Conservation (phyloP, 1,140 invertebrate species). For the Lordiphosa clarofinis region DNA sequence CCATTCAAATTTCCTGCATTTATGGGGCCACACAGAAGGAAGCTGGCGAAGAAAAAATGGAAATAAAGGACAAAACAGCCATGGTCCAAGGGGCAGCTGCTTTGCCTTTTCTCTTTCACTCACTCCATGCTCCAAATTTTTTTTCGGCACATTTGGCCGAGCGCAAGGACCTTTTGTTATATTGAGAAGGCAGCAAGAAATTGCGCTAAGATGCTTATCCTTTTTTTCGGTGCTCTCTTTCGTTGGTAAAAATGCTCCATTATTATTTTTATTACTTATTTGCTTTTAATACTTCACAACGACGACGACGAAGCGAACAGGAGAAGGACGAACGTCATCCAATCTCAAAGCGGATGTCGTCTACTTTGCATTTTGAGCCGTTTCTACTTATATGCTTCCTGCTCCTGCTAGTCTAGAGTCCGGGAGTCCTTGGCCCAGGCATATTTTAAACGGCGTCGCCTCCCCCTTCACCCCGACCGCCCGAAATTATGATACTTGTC, state of each 20-base stretch:
- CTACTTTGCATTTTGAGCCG: constrained; percentile 78
- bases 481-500: constrained; percentile 63
- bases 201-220: constrained; percentile 79
- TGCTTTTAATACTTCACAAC: constrained; percentile 78
- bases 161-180: constrained; percentile 79
- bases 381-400: constrained; percentile 76
- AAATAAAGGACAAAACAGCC: constrained; percentile 74
- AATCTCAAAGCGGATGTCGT: constrained; percentile 78
- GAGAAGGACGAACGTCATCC: constrained; percentile 63
- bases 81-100: constrained; percentile 58
- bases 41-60: constrained; percentile 38
- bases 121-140: constrained; percentile 36
- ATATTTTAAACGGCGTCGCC: constrained; percentile 71
- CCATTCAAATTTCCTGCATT: constrained; percentile 79
- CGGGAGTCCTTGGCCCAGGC: constrained; percentile 36
- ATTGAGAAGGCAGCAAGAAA: constrained; percentile 76
- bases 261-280: constrained; percentile 80
- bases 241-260: constrained; percentile 74
- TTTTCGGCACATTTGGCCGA: constrained; percentile 71
- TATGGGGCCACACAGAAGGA: constrained; percentile 35
- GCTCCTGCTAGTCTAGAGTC: constrained; percentile 36
- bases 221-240: constrained; percentile 43
- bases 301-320: constrained; percentile 9
- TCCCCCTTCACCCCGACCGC: constrained; percentile 9
- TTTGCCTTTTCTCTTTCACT: neutral